These are phyloP conservation scores for Ceratosolen solmsi DNA, from an alignment of 1,140 invertebrate genomes.

Conservation along the genomic window DNA sequence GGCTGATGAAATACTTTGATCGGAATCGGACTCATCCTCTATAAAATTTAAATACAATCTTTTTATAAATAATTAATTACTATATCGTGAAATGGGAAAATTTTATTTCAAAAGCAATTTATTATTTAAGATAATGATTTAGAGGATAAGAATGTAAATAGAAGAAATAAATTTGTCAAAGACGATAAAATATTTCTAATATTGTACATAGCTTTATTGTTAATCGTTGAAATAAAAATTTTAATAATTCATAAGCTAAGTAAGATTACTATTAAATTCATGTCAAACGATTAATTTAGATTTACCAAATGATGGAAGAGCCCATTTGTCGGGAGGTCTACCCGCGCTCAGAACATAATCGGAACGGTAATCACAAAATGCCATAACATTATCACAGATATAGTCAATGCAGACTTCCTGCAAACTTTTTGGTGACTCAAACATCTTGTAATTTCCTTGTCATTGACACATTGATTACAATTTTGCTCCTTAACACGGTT, in stretches of 20 bases:
- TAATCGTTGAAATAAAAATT: too few relatives aligned
- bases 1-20: conserved; percentile 53
- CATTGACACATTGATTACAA: conserved; percentile 47
- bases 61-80: too few relatives aligned
- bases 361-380: conserved; percentile 76
- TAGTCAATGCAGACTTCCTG: conserved; percentile 81
- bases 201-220: too few relatives aligned
- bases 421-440: conserved; percentile 77
- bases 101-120: too few relatives aligned
- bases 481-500: conserved; percentile 6
- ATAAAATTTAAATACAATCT: conserved; percentile 34
- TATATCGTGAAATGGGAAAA: too few relatives aligned
- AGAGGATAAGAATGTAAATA: too few relatives aligned
- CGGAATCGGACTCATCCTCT: conserved; percentile 52
- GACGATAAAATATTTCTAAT: too few relatives aligned
- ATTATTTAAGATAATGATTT: too few relatives aligned
- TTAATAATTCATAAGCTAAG: too few relatives aligned
- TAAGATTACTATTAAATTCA: too few relatives aligned
- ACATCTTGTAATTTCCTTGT: conserved; percentile 73
- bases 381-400: conserved; percentile 80
- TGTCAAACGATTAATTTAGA: too few relatives aligned
- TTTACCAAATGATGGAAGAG: conserved; percentile 32
- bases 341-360: conserved; percentile 58
- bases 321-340: conserved; percentile 51
- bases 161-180: too few relatives aligned